These are phyloP conservation scores for Incurvaria masculella DNA, from an alignment of 2,888 invertebrate genomes.

Conservation along the genomic window DNA sequence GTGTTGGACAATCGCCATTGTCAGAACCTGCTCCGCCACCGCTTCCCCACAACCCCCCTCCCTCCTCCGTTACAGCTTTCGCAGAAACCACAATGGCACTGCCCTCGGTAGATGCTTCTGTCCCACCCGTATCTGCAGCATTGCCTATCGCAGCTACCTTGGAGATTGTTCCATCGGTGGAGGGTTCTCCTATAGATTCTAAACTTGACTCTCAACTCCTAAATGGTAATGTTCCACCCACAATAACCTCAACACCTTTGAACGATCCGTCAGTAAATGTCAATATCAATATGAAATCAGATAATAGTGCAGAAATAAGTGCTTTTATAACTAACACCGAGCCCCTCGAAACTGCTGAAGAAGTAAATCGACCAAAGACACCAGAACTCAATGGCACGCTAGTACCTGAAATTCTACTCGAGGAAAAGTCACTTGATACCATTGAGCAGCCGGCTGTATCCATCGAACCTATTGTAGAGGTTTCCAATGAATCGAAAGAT, in stretches of 20 bases:
- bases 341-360: no score
- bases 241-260: not conserved
- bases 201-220: not conserved
- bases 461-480: not conserved
- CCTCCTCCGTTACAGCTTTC: constrained; percentile 72
- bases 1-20: constrained; percentile 58
- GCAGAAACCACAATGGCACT: constrained; percentile 67
- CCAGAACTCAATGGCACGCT: constrained; percentile 20
- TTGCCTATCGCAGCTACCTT: constrained; percentile 1
- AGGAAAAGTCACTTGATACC: not conserved
- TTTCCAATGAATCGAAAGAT: no score
- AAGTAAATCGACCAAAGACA: no score
- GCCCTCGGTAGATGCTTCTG: constrained; percentile 32
- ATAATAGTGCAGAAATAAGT: no score
- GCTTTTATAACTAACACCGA: no score
- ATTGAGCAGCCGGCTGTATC: not conserved
- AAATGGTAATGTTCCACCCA: not conserved
- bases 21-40: constrained; percentile 67
- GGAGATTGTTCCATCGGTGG: not conserved
- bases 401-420: constrained; percentile 1
- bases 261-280: no score
- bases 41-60: constrained; percentile 70
- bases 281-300: no score
- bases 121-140: constrained; percentile 2
- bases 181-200: not conserved